A percentile compares a stretch with the other conserved stretches of the same genome.
These are phyloP conservation scores for Chironex yamaguchii DNA, from an alignment of 30 jellyfish, hydroid and myxozoan species.

Conservation along the genomic window DNA sequence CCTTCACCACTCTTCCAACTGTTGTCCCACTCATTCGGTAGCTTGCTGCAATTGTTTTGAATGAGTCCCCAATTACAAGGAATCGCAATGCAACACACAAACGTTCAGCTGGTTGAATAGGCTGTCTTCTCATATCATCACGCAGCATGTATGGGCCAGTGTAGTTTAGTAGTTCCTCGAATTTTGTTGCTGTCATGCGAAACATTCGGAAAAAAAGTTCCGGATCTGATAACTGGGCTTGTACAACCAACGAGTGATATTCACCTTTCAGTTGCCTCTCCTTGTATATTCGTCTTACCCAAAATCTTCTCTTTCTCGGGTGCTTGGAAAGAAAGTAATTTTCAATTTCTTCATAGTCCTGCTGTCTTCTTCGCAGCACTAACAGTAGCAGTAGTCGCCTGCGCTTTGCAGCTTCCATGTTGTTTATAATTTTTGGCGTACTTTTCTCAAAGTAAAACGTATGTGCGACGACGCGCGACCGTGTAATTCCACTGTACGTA, in stretches of 20 bases:
- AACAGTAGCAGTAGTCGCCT: no score
- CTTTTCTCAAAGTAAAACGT: no score
- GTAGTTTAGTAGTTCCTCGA: constrained; percentile 5
- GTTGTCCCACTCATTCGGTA: constrained; percentile 50
- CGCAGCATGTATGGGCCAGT: constrained; percentile 5
- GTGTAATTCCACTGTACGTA: no score
- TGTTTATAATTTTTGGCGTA: no score
- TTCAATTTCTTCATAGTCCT: no score
- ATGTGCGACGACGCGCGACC: no score
- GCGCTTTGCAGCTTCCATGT: no score
- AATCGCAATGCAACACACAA: constrained; percentile 36
- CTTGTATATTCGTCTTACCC: constrained; percentile 10
- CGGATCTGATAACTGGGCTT: constrained; percentile 15
- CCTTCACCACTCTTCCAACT: constrained; percentile 55
- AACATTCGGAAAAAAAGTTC: constrained; percentile 29
- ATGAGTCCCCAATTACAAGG: constrained; percentile 64
- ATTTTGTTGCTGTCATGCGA: constrained; percentile 53
- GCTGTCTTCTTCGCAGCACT: no score
- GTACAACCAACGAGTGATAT: constrained; percentile 18
- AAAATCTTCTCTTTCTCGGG: no score
- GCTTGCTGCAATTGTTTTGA: constrained; percentile 71
- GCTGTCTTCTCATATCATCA: neutral
- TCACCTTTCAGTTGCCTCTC: constrained; percentile 46
- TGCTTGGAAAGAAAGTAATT: no score
- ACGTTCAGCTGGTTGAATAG: constrained; percentile 47